phyloP scores from a whole-genome alignment of 2,888 invertebrate genomes.

The Andrena hattorfiana region DNA sequence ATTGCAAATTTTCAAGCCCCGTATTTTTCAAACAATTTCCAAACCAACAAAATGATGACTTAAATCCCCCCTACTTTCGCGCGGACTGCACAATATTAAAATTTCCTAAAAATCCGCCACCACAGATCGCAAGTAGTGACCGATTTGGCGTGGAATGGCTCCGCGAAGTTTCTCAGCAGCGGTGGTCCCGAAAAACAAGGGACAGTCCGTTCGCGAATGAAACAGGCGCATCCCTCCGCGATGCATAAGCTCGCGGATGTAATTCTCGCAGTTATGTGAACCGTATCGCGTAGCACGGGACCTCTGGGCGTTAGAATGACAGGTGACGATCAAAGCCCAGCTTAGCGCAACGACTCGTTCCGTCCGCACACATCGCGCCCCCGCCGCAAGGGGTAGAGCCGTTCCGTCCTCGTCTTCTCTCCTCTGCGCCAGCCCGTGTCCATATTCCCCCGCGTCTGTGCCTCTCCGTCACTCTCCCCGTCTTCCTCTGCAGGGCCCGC shows the following conservation, averaged over 20 bases:
- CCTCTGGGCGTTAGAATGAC: slow-evolving; percentile 75
- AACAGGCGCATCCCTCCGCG: background rate
- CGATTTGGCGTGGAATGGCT: too few relatives aligned
- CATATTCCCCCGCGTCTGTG: background rate
- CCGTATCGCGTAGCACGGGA: slow-evolving; percentile 53
- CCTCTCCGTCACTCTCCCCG: slow-evolving; percentile 18
- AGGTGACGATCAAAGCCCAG: slow-evolving; percentile 82
- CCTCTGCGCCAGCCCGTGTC: slow-evolving; percentile 36
- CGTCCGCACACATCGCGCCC: slow-evolving; percentile 77
- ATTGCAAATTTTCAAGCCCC: too few relatives aligned
- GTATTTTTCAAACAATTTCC: too few relatives aligned
- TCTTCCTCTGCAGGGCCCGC: slow-evolving; percentile 42
- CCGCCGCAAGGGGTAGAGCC: slow-evolving; percentile 66
- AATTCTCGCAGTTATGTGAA: slow-evolving; percentile 66
- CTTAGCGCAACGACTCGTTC: slow-evolving; percentile 82
- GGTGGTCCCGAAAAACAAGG: background rate
- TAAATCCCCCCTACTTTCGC: too few relatives aligned
- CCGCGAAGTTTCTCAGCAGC: too few relatives aligned
- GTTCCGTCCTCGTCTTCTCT: slow-evolving; percentile 42
- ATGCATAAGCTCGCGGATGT: slow-evolving; percentile 59
- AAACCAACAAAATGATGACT: too few relatives aligned
- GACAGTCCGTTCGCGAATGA: slow-evolving; percentile 5
- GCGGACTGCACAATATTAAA: too few relatives aligned
- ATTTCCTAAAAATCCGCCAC: too few relatives aligned
- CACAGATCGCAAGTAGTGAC: too few relatives aligned